Base-by-base conservation (phyloP, 1,140 invertebrate species). In the Proales similis region DNA sequence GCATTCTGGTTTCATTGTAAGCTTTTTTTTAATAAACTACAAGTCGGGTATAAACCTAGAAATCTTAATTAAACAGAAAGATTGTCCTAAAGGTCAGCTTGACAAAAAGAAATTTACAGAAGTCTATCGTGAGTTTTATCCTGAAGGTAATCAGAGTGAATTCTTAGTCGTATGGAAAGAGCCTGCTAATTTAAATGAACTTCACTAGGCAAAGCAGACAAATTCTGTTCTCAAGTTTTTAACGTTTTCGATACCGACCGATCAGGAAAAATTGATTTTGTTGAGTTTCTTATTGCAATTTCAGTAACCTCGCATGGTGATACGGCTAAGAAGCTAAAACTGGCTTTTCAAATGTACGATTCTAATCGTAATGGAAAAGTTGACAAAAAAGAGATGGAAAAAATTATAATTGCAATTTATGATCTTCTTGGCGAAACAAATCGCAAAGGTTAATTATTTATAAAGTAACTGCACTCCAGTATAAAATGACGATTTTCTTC, bases 381-480 rank as follows among this genome's bases (percentile, higher is more conserved):
- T 26, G 62, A 63, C 29, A 47, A 63, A 63, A 48, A 48, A 48
- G 61, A 63, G 42, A 45, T 63, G 45, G 29, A 47, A 27, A 63
- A 63, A 33, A 48, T 63, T 6, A 48, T 63, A 27, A 32, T 36
- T 91, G 62, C 62, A 24, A 49, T 63, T 51, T 63, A 63, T 45
- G 62, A 63, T 30, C 27, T 63, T 14, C 20, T 49, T 1, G 62
- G 62, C n/a, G 62, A 63, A 30, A 33, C 46, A 32, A 63, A 63
- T 43, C 47, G 62, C 14, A 63, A 49, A 19, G 62, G 29, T 48
- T 30, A 30, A 30, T 30, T 48, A 27, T 48, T 48, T 48, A 48
- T 17, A 30, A 48, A 30, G 17, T 48, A 27, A 6, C 17, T 17
- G 47, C 26, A 9, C 26, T 30, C 17, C 26, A 48, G 20, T 30